Percentiles rank a stretch among this genome's conserved stretches.
Conservation (phyloP, 2,888 invertebrate species). For the Psococerastis gibbosa region DNA sequence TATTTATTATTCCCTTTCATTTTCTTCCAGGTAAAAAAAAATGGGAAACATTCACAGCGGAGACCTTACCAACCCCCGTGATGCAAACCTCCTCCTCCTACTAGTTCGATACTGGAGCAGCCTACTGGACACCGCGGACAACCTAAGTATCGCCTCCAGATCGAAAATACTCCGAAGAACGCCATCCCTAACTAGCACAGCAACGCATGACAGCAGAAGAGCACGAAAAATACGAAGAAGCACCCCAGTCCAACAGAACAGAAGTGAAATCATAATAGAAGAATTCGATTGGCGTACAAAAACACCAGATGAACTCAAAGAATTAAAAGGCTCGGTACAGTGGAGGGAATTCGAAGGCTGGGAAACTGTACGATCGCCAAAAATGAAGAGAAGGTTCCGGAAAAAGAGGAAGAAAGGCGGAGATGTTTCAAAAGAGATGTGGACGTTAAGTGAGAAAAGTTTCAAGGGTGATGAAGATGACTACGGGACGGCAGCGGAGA, state of each 20-base stretch:
- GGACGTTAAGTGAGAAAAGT: slow-evolving; percentile 6
- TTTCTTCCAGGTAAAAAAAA: background rate
- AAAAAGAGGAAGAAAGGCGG: background rate
- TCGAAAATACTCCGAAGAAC: background rate
- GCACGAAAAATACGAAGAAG: background rate
- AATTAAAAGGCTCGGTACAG: slow-evolving; percentile 1
- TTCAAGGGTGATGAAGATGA: background rate
- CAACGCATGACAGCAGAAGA: background rate
- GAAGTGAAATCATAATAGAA: background rate
- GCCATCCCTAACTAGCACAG: background rate
- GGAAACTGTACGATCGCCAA: background rate
- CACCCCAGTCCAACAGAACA: background rate
- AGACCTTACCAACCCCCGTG: background rate
- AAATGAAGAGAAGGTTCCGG: slow-evolving; percentile 1
- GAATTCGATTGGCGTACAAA: slow-evolving; percentile 5
- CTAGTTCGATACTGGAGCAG: slow-evolving; percentile 5
- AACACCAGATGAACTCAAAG: slow-evolving; percentile 3
- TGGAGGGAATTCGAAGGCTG: background rate
- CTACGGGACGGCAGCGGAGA: background rate
- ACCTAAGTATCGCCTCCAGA: slow-evolving; percentile 1
- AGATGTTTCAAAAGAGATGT: slow-evolving; percentile 1
- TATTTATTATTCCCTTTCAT: too few species aligned
- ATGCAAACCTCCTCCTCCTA: slow-evolving; percentile 4
- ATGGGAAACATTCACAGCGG: slow-evolving; percentile 4
- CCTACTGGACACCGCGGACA: background rate